Conservation (phyloP, 1,140 invertebrate genomes). For the Drosophila melanogaster region Release_6_plus_ISO1_MT NT_037436.4:17653001-17653500, state of each 20-base stretch:
- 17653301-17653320: conserved; percentile 67
- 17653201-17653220: conserved; percentile 42
- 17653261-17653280: conserved; percentile 67
- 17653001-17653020: too few relatives aligned
- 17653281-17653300: conserved; percentile 68
- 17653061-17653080: too few relatives aligned
- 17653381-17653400: conserved; percentile 44
- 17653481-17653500: conserved; percentile 60
- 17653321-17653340: conserved; percentile 16
- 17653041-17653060: too few relatives aligned
- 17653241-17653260: conserved; percentile 37
- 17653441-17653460: conserved; percentile 52
- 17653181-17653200: conserved; percentile 43
- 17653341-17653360: conserved; percentile 10
- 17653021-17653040: too few relatives aligned
- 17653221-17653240: conserved; percentile 53
- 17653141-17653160: conserved; percentile 14
- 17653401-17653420: conserved; percentile 32
- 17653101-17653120: conserved; percentile 8
- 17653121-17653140: not conserved
- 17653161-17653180: conserved; percentile 37
- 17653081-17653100: not conserved
- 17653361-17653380: conserved; percentile 72
- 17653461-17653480: conserved; percentile 46
- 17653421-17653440: conserved; percentile 15